These are phyloP conservation scores for Hepsetus odoe DNA, from an alignment of 2,113 vertebrate species.

Conservation along the genomic window DNA sequence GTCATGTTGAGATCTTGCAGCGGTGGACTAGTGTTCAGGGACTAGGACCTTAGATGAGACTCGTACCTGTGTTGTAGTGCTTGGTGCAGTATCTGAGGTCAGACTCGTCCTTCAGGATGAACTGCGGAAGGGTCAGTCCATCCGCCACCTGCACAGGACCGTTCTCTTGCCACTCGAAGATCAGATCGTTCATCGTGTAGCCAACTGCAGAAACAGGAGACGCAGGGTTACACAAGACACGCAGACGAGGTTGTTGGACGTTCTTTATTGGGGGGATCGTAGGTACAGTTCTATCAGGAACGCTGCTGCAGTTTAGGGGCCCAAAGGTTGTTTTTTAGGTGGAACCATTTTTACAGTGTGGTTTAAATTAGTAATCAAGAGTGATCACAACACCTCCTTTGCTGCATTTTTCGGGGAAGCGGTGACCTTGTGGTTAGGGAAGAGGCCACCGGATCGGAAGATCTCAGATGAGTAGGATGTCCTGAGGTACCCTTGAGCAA, in stretches of 20 bases:
- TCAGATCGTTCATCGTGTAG: slow-evolving; percentile 98
- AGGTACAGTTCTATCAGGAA: neutral
- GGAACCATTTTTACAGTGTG: too few relatives aligned
- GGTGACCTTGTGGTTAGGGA: too few relatives aligned
- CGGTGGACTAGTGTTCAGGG: too few relatives aligned
- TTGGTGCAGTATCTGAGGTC: slow-evolving; percentile 68
- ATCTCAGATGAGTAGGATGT: too few relatives aligned
- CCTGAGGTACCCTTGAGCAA: too few relatives aligned
- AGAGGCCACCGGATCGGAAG: too few relatives aligned
- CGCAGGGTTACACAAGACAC: neutral
- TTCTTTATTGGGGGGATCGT: too few relatives aligned
- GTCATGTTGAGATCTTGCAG: neutral
- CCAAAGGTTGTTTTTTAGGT: too few relatives aligned
- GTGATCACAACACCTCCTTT: too few relatives aligned
- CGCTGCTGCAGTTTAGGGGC: neutral
- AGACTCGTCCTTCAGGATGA: slow-evolving; percentile 77
- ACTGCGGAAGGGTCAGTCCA: slow-evolving; percentile 94
- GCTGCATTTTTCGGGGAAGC: too few relatives aligned
- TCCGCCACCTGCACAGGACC: slow-evolving; percentile 96
- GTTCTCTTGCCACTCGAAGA: slow-evolving; percentile 98
- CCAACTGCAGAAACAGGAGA: slow-evolving; percentile 79
- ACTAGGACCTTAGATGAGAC: too few relatives aligned
- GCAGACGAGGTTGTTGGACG: neutral
- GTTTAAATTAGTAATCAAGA: too few relatives aligned
- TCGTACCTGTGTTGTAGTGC: slow-evolving; percentile 55